These are phyloP conservation scores for Characodon lateralis DNA, from an alignment of 2,797 vertebrate species.

Conservation along the genomic window DNA sequence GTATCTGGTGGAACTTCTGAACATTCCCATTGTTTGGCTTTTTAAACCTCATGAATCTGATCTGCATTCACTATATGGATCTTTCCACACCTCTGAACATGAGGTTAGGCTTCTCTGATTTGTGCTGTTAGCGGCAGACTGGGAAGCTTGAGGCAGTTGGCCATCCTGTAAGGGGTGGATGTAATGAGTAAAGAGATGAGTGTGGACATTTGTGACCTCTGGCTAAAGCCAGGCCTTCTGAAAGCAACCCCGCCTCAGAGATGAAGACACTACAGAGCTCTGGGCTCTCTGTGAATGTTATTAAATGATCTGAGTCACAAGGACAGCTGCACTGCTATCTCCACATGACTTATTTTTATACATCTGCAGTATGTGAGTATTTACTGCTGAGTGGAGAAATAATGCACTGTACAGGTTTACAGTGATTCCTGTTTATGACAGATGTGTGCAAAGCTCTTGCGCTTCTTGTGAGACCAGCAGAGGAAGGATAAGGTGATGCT, in stretches of 20 bases:
- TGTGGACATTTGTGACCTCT: conserved; percentile 21
- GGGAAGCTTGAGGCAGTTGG: not conserved
- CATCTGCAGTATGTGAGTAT: not conserved
- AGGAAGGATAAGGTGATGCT: conserved; percentile 16
- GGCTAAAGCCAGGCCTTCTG: conserved; percentile 1
- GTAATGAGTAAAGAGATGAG: conserved; percentile 17
- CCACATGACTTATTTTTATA: not conserved
- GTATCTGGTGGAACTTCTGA: no score
- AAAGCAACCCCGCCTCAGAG: conserved; percentile 12
- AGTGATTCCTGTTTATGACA: not conserved
- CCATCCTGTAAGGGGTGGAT: not conserved
- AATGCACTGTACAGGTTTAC: not conserved
- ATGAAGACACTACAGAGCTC: conserved; percentile 3
- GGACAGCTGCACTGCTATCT: not conserved
- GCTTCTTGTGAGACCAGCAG: not conserved
- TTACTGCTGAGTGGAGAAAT: not conserved
- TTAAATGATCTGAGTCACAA: not conserved
- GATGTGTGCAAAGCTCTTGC: not conserved
- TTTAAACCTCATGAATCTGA: not conserved
- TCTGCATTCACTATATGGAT: not conserved
- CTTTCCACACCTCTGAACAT: not conserved
- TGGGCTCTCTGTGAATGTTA: not conserved
- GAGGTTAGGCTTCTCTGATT: conserved; percentile 2
- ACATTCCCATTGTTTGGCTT: not conserved
- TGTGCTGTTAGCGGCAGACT: conserved; percentile 6